These are phyloP conservation scores for Tridacna crocea DNA, from an alignment of 2,888 invertebrate species.

Conservation along the genomic window DNA sequence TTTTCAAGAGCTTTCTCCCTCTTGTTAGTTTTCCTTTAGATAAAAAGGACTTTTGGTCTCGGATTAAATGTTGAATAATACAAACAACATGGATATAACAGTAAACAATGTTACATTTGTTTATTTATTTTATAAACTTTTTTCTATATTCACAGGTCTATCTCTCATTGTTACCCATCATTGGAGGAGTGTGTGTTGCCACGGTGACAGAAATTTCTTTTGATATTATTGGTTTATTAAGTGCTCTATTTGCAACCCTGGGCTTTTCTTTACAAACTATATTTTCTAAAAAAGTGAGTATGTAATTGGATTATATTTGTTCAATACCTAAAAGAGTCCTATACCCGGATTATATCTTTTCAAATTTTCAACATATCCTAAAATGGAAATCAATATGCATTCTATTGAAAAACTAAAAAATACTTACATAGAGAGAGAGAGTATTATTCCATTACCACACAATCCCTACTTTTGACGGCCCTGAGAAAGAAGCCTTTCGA, in stretches of 20 bases:
- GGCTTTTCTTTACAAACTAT: conserved; percentile 97
- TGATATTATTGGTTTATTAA: conserved; percentile 92
- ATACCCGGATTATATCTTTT: too few relatives aligned
- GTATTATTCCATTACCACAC: background rate
- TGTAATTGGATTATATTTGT: background rate
- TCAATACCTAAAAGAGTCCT: too few relatives aligned
- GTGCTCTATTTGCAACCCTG: conserved; percentile 94
- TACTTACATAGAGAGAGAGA: too few relatives aligned
- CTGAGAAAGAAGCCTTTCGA: background rate
- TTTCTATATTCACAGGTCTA: conserved; percentile 87
- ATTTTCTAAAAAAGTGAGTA: conserved; percentile 94
- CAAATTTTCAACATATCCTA: too few relatives aligned
- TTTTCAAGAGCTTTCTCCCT: too few relatives aligned
- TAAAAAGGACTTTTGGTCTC: too few relatives aligned
- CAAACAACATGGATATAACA: too few relatives aligned
- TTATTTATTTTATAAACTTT: background rate
- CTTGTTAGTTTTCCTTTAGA: too few relatives aligned
- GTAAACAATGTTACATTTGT: too few relatives aligned
- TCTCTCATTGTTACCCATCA: conserved; percentile 94
- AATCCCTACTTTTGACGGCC: background rate
- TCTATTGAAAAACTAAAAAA: too few relatives aligned
- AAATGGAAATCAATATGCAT: too few relatives aligned
- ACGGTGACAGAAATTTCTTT: conserved; percentile 97
- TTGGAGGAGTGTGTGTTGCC: conserved; percentile 94
- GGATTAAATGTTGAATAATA: too few relatives aligned